phyloP scores from a whole-genome alignment of 2,888 invertebrate species.

The Epicampocera succincta region DNA sequence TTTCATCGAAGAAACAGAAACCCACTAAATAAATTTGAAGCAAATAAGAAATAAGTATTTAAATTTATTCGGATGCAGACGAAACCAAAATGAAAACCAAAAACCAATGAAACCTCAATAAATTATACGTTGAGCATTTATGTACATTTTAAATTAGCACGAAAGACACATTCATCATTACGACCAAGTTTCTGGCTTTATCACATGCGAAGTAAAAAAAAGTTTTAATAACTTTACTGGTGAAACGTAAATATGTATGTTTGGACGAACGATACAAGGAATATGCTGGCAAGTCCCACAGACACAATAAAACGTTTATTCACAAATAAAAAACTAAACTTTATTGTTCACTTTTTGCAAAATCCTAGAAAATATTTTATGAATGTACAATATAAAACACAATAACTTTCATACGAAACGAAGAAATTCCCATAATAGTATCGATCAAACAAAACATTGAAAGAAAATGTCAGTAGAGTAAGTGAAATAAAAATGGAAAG shows the following conservation, averaged over 20 bases:
- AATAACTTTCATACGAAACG: conserved; percentile 29
- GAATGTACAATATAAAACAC: conserved; percentile 18
- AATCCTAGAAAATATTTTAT: conserved; percentile 7
- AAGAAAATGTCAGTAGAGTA: conserved; percentile 60
- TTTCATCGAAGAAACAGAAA: conserved; percentile 1
- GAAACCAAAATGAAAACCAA: conserved; percentile 16
- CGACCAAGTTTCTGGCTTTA: conserved; percentile 27
- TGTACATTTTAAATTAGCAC: conserved; percentile 47
- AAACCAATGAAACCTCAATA: conserved; percentile 2
- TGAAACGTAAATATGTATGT: not conserved
- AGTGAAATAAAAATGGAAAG: conserved; percentile 36
- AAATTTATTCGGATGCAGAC: conserved; percentile 23
- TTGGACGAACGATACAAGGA: not conserved
- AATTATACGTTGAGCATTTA: conserved; percentile 10
- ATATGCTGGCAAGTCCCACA: conserved; percentile 2
- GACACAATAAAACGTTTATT: conserved; percentile 28
- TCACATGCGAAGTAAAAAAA: conserved; percentile 52
- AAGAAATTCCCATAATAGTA: conserved; percentile 52
- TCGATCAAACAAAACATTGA: conserved; percentile 69
- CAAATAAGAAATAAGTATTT: conserved; percentile 24
- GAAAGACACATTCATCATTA: conserved; percentile 28
- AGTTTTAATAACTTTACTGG: conserved; percentile 43
- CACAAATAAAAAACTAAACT: conserved; percentile 30
- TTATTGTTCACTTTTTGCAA: conserved; percentile 42
- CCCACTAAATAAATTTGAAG: conserved; percentile 68